phyloP scores from a whole-genome alignment of 2,888 invertebrate genomes.

The Chorisops tibialis region DNA sequence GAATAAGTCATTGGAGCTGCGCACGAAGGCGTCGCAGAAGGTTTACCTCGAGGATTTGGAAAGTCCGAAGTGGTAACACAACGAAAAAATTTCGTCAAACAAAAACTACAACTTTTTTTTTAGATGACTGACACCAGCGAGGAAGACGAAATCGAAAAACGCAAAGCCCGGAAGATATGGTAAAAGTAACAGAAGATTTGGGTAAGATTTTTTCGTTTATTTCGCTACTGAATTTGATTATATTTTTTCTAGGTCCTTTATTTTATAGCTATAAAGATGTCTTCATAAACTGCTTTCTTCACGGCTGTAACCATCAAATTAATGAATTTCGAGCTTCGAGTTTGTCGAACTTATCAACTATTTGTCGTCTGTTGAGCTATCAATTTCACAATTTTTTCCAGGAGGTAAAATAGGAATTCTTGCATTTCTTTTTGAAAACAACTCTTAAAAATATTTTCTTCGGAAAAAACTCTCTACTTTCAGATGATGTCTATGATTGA shows the following conservation, averaged over 20 bases:
- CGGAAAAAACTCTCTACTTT: constrained; percentile 14
- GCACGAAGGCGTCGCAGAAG: too few species aligned
- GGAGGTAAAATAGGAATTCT: constrained; percentile 39
- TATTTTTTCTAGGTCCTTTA: constrained; percentile 41
- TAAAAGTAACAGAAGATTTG: constrained; percentile 46
- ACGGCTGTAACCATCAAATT: constrained; percentile 41
- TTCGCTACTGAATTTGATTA: background rate
- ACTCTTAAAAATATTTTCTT: too few species aligned
- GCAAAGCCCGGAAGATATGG: constrained; percentile 48
- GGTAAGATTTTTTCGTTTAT: constrained; percentile 38
- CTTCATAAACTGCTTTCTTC: constrained; percentile 47
- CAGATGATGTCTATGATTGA: constrained; percentile 41
- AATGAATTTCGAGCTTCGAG: constrained; percentile 50
- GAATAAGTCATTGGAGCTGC: too few species aligned
- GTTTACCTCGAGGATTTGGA: too few species aligned
- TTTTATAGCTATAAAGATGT: constrained; percentile 47
- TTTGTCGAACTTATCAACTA: constrained; percentile 47
- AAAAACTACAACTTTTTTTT: too few species aligned
- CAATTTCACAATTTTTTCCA: constrained; percentile 50
- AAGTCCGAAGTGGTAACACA: too few species aligned
- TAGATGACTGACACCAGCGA: too few species aligned
- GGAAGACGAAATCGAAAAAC: too few species aligned
- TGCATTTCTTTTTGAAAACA: background rate
- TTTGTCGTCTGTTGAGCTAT: constrained; percentile 46
- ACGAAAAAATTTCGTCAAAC: too few species aligned